A percentile compares a stretch with the other conserved stretches of the same genome.
phyloP scores from a whole-genome alignment of 2,888 invertebrate species.

The Macrophya alboannulata region DNA sequence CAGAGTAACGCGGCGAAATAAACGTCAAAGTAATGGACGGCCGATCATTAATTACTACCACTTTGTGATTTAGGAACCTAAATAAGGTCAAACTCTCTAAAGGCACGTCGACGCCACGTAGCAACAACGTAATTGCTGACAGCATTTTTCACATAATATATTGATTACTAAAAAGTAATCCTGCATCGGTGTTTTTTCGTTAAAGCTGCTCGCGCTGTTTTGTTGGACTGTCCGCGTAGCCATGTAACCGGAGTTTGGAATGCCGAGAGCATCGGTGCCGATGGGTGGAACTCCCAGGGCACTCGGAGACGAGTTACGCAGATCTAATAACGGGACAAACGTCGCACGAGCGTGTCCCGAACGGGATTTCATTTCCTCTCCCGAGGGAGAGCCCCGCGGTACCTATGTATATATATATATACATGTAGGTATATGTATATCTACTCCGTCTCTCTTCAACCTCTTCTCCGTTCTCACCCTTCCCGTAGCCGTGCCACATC shows the following conservation, averaged over 20 bases:
- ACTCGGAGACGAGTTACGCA: constrained; percentile 65
- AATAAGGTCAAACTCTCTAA: constrained; percentile 7
- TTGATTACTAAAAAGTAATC: not conserved
- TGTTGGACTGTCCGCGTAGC: not conserved
- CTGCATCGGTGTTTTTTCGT: not conserved
- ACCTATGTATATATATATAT: constrained; percentile 27
- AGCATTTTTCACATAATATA: not conserved
- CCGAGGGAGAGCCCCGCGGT: constrained; percentile 63
- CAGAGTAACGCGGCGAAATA: not conserved
- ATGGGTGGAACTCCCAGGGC: constrained; percentile 33
- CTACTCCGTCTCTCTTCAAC: constrained; percentile 43
- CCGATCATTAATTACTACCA: constrained; percentile 16
- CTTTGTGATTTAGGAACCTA: not conserved
- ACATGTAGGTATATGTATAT: not conserved
- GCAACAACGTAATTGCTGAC: not conserved
- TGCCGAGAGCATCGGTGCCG: constrained; percentile 52
- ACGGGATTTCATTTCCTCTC: constrained; percentile 76
- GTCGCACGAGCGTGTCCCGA: constrained; percentile 68
- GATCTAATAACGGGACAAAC: constrained; percentile 76
- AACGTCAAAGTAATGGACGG: constrained; percentile 35
- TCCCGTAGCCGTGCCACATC: constrained; percentile 46
- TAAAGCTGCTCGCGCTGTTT: not conserved
- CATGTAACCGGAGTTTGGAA: constrained; percentile 31
- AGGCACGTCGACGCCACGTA: not conserved
- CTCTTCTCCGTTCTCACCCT: constrained; percentile 35